These are phyloP conservation scores for Nowickia ferox DNA, from an alignment of 2,888 invertebrate species.

Conservation along the genomic window DNA sequence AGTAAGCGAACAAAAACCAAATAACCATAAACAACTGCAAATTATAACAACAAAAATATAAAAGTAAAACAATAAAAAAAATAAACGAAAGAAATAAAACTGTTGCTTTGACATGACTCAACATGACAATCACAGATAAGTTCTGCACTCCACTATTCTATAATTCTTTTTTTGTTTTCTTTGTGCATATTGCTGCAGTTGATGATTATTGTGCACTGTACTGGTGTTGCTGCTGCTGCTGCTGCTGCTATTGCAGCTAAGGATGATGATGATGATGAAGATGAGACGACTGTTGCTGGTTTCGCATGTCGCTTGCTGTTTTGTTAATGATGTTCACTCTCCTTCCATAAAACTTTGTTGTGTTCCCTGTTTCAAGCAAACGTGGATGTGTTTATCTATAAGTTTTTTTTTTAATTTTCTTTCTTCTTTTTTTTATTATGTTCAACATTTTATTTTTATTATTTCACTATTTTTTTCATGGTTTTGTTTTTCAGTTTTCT, in stretches of 20 bases:
- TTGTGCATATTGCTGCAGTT: not conserved
- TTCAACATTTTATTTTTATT: conserved; percentile 38
- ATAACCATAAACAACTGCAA: conserved; percentile 61
- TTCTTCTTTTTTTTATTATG: conserved; percentile 23
- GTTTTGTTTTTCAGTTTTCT: conserved; percentile 44
- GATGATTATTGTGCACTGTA: no score
- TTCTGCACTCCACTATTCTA: conserved; percentile 58
- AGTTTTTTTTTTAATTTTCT: conserved; percentile 41
- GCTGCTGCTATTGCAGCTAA: conserved; percentile 47
- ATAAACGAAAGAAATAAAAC: conserved; percentile 51
- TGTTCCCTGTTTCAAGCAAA: conserved; percentile 57
- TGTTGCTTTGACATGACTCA: conserved; percentile 71
- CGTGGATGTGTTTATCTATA: conserved; percentile 69
- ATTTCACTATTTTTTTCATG: conserved; percentile 42
- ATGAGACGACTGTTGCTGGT: conserved; percentile 49
- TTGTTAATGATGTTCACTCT: conserved; percentile 55
- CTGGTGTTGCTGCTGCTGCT: conserved; percentile 38
- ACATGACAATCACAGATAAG: conserved; percentile 71
- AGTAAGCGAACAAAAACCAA: conserved; percentile 37
- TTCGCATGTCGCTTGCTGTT: conserved; percentile 44
- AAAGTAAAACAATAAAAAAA: not conserved
- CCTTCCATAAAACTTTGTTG: conserved; percentile 51
- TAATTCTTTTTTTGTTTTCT: conserved; percentile 23
- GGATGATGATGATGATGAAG: conserved; percentile 38
- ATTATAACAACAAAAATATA: conserved; percentile 24